Conservation (phyloP, 2,113 vertebrate genomes). For the Xiphorhynchus elegans region DNA sequence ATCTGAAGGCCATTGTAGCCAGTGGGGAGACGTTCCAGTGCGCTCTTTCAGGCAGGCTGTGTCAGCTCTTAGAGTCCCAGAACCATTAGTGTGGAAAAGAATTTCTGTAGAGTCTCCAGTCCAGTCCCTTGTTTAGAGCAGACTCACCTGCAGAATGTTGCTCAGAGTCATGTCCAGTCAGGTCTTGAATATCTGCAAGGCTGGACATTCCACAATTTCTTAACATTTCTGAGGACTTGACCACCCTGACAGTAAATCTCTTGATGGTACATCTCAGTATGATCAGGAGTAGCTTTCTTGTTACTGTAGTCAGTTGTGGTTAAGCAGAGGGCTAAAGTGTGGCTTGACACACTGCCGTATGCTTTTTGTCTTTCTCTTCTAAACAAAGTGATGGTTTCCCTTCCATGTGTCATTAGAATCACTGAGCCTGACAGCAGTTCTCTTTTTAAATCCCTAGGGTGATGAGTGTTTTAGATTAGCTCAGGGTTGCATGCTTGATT, state of each 20-base stretch:
- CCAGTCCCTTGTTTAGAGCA: not conserved
- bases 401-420: not conserved
- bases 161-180: not conserved
- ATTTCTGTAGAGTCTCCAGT: not conserved
- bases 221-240: not conserved
- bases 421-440: not conserved
- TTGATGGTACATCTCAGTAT: not conserved
- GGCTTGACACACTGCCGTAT: not conserved
- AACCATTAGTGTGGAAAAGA: not conserved
- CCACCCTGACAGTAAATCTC: not conserved
- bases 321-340: not conserved
- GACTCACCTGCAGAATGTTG: not conserved
- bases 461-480: not conserved
- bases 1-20: not conserved
- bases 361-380: not conserved
- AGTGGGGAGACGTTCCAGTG: not conserved
- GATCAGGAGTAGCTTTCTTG: not conserved
- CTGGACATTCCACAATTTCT: not conserved
- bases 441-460: not conserved
- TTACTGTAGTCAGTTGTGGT: not conserved
- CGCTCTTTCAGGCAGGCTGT: not conserved
- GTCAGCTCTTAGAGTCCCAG: not conserved
- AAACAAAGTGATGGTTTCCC: not conserved
- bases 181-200: not conserved
- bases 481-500: not conserved